phyloP scores from a whole-genome alignment of 1,140 invertebrate species.

The Polypedilum pembai region DNA sequence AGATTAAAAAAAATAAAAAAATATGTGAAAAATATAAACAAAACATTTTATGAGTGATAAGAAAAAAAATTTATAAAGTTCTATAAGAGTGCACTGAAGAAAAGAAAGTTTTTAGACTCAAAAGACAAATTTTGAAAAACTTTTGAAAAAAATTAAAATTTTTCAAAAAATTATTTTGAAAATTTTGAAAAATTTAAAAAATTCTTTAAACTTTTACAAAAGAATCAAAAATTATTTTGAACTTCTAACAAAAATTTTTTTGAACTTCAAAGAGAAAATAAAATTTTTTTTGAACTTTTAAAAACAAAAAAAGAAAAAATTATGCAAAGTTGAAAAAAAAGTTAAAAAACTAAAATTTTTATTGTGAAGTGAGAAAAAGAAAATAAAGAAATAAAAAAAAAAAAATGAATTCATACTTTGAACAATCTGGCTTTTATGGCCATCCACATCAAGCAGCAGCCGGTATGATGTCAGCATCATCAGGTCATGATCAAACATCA shows the following conservation, averaged over 20 bases:
- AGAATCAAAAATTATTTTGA: neutral
- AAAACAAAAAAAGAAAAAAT: conserved; percentile 13
- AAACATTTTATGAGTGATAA: neutral
- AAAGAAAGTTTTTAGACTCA: too few relatives aligned
- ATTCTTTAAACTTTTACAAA: neutral
- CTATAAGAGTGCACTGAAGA: too few relatives aligned
- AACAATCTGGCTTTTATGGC: conserved; percentile 88
- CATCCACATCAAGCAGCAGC: conserved; percentile 71
- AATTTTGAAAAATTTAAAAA: neutral
- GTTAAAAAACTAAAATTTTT: neutral
- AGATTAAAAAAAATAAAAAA: neutral
- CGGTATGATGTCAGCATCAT: conserved; percentile 50
- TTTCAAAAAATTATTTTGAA: neutral
- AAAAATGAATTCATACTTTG: conserved; percentile 91
- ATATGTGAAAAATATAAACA: neutral
- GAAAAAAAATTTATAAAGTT: neutral
- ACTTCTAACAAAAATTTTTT: neutral
- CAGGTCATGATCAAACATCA: conserved; percentile 57
- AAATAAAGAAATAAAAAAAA: neutral
- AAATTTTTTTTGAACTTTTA: neutral
- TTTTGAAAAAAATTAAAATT: neutral
- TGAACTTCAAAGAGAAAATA: neutral
- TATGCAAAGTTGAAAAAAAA: conserved; percentile 23
- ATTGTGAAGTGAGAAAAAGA: neutral
- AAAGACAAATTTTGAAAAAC: neutral